Evolutionary conservation across 1,140 invertebrate species (phyloP).

Genomic region (Hyphantria cunea): DNA sequence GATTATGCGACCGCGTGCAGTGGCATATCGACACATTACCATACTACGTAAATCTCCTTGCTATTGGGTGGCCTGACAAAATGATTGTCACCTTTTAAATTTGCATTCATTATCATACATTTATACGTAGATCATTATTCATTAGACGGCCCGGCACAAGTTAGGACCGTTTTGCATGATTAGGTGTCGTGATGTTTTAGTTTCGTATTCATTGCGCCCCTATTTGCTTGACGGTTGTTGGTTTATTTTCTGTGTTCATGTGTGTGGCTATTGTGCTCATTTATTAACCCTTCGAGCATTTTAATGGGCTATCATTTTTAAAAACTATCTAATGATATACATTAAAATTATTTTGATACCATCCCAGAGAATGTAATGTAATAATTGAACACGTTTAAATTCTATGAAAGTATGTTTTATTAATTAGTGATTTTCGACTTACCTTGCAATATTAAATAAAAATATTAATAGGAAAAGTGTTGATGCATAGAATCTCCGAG

Average conservation of each 20-base stretch:
- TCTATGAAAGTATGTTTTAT: neutral
- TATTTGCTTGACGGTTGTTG: constrained; percentile 35
- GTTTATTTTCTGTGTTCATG: constrained; percentile 43
- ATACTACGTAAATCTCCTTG: constrained; percentile 57
- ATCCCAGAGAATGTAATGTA: neutral
- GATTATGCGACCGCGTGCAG: constrained; percentile 65
- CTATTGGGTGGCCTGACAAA: constrained; percentile 68
- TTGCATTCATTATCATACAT: constrained; percentile 73
- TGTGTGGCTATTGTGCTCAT: constrained; percentile 17
- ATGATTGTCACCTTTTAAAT: constrained; percentile 78
- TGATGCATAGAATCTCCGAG: constrained; percentile 47
- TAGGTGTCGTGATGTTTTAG: constrained; percentile 58
- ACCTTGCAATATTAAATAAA: constrained; percentile 70
- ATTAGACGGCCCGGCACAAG: constrained; percentile 55
- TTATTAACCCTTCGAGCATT: constrained; percentile 10
- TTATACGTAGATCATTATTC: constrained; percentile 44
- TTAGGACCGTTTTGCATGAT: constrained; percentile 64
- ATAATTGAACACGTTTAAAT: neutral
- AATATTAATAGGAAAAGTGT: constrained; percentile 62
- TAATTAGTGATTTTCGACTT: constrained; percentile 37
- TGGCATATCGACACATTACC: constrained; percentile 67
- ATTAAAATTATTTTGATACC: neutral
- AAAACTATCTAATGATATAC: constrained; percentile 1
- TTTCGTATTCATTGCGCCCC: constrained; percentile 56
- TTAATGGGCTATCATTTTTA: constrained; percentile 14